Evolutionary conservation across 2,797 vertebrate species (phyloP).

Genomic region (Myiotriccus ornatus): DNA sequence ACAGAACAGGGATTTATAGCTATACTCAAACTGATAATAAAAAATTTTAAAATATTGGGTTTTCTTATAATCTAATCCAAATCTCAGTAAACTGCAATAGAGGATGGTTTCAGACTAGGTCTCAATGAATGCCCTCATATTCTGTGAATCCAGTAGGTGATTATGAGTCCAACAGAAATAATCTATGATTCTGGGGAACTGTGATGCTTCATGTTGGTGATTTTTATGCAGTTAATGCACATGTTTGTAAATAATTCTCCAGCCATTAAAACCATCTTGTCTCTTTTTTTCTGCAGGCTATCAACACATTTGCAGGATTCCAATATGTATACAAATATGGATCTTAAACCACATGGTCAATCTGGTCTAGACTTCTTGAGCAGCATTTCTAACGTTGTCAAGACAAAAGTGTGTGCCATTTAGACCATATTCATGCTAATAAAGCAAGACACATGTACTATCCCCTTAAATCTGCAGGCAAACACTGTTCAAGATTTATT

Average conservation of each 20-base stretch:
- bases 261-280: slow-evolving; percentile 18
- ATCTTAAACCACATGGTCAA: not conserved
- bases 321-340: not conserved
- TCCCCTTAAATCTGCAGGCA: not conserved
- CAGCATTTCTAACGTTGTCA: not conserved
- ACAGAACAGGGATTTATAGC: not conserved
- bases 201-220: not conserved
- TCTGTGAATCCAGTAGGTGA: not conserved
- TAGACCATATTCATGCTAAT: not conserved
- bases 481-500: not conserved
- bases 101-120: not conserved
- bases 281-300: not conserved
- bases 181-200: not conserved
- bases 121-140: not conserved
- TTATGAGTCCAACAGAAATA: not conserved
- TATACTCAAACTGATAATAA: not conserved
- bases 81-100: not conserved
- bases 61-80: not conserved
- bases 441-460: not conserved
- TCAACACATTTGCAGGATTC: not conserved
- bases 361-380: slow-evolving; percentile 1
- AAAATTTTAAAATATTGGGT: not conserved
- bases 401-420: not conserved
- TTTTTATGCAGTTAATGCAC: slow-evolving; percentile 10
- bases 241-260: slow-evolving; percentile 38